These are phyloP conservation scores for Drosophila orosa DNA, from an alignment of 1,140 invertebrate genomes.

Conservation along the genomic window DNA sequence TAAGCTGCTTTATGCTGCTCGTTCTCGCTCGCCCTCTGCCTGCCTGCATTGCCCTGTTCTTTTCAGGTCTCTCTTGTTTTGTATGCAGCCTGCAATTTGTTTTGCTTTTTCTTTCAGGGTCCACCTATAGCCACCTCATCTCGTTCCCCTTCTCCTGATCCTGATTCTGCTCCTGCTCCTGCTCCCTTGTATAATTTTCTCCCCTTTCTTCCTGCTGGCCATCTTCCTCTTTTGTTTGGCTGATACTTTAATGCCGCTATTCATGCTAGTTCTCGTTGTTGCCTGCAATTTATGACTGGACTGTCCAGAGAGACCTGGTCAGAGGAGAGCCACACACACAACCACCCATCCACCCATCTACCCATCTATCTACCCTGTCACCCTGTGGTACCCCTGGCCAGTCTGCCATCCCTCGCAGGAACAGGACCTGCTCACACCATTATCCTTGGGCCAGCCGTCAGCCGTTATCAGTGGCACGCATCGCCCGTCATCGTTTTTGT, in stretches of 20 bases:
- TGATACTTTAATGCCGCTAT: constrained; percentile 75
- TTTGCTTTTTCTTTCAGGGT: constrained; percentile 37
- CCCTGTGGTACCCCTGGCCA: constrained; percentile 1
- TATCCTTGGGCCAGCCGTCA: constrained; percentile 19
- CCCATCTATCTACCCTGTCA: background rate
- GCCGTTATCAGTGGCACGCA: constrained; percentile 66
- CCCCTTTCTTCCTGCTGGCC: background rate
- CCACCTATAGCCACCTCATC: constrained; percentile 5
- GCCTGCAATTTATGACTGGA: constrained; percentile 65
- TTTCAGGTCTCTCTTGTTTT: constrained; percentile 32
- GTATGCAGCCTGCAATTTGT: constrained; percentile 73
- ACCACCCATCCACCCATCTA: background rate
- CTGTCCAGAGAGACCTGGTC: constrained; percentile 28
- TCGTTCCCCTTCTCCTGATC: background rate
- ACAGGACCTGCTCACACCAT: background rate
- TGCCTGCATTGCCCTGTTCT: constrained; percentile 11
- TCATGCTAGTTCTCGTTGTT: constrained; percentile 60
- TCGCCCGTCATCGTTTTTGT: constrained; percentile 46
- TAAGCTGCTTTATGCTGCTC: constrained; percentile 47
- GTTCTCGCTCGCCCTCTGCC: background rate
- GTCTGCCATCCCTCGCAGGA: background rate
- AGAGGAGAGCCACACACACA: no score
- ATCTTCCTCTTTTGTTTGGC: constrained; percentile 32
- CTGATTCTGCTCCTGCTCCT: background rate
- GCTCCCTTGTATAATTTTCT: background rate